These are phyloP conservation scores for Glaucidium brasilianum DNA, from an alignment of 2,113 vertebrate genomes.

Conservation along the genomic window DNA sequence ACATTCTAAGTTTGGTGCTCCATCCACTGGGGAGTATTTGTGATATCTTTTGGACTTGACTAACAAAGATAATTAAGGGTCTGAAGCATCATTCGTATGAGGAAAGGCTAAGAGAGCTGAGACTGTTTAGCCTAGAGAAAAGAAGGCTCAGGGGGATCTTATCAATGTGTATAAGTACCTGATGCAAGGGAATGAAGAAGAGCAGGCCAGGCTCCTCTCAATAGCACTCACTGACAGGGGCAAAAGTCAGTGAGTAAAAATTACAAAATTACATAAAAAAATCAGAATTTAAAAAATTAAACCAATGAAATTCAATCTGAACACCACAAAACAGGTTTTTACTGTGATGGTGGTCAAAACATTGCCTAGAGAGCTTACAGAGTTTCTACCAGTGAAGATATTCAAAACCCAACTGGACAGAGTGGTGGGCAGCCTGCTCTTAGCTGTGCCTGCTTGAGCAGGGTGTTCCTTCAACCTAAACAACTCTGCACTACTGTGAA, in stretches of 20 bases:
- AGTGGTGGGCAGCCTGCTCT: background rate
- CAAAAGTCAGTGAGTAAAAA: background rate
- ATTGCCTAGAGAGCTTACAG: background rate
- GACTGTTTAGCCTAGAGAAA: background rate
- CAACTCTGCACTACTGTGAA: accelerated
- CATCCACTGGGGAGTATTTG: background rate
- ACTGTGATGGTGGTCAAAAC: accelerated
- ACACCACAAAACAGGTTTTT: background rate
- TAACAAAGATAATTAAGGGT: background rate
- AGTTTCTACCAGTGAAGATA: background rate
- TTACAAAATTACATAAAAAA: background rate
- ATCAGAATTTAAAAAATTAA: background rate
- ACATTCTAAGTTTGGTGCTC: background rate
- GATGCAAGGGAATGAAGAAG: background rate
- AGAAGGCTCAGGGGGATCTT: background rate
- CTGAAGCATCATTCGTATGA: background rate
- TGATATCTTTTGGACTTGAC: background rate
- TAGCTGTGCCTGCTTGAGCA: background rate
- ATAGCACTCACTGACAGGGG: accelerated
- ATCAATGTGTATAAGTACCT: background rate
- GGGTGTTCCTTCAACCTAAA: background rate
- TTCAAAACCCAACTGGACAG: background rate
- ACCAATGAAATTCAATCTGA: background rate
- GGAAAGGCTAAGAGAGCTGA: background rate
- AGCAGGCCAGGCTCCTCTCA: background rate